Evolutionary conservation across 1,140 invertebrate species (phyloP).

Genomic region (Drosophila kohkoa): DNA sequence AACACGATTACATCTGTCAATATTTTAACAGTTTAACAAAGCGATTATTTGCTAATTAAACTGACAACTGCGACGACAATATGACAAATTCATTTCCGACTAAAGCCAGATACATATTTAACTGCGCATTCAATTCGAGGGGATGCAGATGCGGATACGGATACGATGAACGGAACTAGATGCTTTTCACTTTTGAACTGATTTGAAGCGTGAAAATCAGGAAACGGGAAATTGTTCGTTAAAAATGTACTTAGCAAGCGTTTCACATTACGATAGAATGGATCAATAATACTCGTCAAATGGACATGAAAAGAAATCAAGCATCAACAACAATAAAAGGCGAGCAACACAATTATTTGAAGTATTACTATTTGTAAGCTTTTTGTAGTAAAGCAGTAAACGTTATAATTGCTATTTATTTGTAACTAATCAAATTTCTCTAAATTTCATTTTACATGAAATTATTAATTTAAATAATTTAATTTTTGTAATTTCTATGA

Average conservation of each 20-base stretch:
- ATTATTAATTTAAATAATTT: too few relatives aligned
- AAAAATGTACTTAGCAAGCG: conserved; percentile 38
- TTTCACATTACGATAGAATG: not conserved
- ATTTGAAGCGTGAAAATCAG: conserved; percentile 53
- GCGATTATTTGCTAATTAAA: conserved; percentile 61
- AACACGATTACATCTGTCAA: conserved; percentile 4
- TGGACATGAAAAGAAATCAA: not conserved
- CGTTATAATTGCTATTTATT: too few relatives aligned
- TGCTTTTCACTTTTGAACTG: conserved; percentile 32
- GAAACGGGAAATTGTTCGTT: conserved; percentile 76
- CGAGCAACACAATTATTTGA: not conserved
- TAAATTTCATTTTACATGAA: too few relatives aligned
- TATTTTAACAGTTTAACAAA: conserved; percentile 25
- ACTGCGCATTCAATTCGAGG: conserved; percentile 27
- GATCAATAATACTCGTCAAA: conserved; percentile 10
- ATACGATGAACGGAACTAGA: conserved; percentile 38
- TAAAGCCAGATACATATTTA: conserved; percentile 19
- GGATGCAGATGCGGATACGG: conserved; percentile 16
- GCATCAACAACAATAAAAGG: not conserved
- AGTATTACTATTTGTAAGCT: not conserved
- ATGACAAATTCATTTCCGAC: conserved; percentile 78
- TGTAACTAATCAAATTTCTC: too few relatives aligned
- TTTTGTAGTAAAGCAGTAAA: too few relatives aligned
- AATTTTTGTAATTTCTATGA: too few relatives aligned
- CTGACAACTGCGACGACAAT: conserved; percentile 41